These are phyloP conservation scores for Oreochromis grahami DNA, from an alignment of 2,797 vertebrate species.

Conservation along the genomic window DNA sequence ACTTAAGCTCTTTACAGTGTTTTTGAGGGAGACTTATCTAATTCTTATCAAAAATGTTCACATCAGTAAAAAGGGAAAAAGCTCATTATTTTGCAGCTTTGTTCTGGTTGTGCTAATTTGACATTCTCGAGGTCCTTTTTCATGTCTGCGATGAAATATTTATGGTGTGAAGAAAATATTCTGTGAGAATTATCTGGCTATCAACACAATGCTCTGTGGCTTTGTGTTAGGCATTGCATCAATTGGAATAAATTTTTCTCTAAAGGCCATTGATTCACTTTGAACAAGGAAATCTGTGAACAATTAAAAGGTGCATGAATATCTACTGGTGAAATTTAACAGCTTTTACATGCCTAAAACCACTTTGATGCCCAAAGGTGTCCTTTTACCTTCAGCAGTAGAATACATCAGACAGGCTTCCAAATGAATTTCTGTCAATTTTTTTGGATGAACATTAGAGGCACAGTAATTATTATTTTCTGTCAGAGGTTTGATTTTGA, in stretches of 20 bases:
- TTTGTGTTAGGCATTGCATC: slow-evolving; percentile 43
- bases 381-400: background rate
- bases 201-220: slow-evolving; percentile 8
- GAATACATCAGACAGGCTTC: slow-evolving; percentile 9
- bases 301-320: slow-evolving; percentile 21
- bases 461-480: background rate
- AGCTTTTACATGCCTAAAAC: slow-evolving; percentile 5
- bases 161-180: slow-evolving; percentile 13
- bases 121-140: slow-evolving; percentile 25
- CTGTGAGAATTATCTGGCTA: slow-evolving; percentile 14
- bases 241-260: slow-evolving; percentile 22
- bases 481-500: slow-evolving; percentile 5
- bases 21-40: background rate
- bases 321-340: slow-evolving; percentile 23
- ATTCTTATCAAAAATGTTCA: background rate
- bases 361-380: background rate
- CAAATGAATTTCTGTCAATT: background rate
- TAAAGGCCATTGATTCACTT: slow-evolving; percentile 33
- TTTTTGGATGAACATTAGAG: background rate
- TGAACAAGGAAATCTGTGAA: slow-evolving; percentile 25
- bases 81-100: slow-evolving; percentile 25
- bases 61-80: background rate
- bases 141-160: slow-evolving; percentile 37
- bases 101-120: slow-evolving; percentile 31
- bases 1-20: background rate